Evolutionary conservation across 2,888 invertebrate genomes (phyloP), one percentile per base, ranked within the genome.

Genomic region (Nycteola revayana): DNA sequence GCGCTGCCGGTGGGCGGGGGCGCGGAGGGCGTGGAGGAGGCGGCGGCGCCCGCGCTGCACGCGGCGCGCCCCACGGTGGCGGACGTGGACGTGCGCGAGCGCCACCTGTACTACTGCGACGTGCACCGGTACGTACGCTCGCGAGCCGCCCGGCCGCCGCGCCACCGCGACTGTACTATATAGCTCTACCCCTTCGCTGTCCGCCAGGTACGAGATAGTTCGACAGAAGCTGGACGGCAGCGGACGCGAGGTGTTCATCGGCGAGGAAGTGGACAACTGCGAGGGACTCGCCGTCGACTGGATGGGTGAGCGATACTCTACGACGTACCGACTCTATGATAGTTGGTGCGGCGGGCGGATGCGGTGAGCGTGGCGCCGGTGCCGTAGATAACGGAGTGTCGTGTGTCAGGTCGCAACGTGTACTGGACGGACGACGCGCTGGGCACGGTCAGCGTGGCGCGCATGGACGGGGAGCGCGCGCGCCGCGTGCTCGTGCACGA

Each of bases 201-300:
- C 10, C 8, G 14, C n/a, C 66, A 90, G 89, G 54, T 92, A 90
- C 66, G 87, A 90, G 48, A 93, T 95, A 36, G 90, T 91, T 25
- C 88, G 93, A 1, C 93, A 93, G 68, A 90, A 90, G 42, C 69
- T 94, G 28, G 91, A 92, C 69, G 93, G 92, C 7, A 75, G 80
- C 9, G 80, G 75, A 1, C 88, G 90, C 25, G 90, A 91, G 68
- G 80, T 90, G 23, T 89, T 94, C 59, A 69, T 93, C 8, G 85
- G 86, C 1, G 86, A 90, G 23, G 90, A 90, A 34, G 85, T 92
- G 1, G 90, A 90, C 53, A 90, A 91, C 68, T 92, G 93, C 60
- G 93, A 94, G 60, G 94, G 94, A 2, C 74, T 97, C 46, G 95
- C 96, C 21, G 91, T 95, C 36, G 97, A 97, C 80, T 96, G 95